These are phyloP conservation scores for Amiota communis DNA, from an alignment of 2,888 invertebrate species.

Conservation along the genomic window DNA sequence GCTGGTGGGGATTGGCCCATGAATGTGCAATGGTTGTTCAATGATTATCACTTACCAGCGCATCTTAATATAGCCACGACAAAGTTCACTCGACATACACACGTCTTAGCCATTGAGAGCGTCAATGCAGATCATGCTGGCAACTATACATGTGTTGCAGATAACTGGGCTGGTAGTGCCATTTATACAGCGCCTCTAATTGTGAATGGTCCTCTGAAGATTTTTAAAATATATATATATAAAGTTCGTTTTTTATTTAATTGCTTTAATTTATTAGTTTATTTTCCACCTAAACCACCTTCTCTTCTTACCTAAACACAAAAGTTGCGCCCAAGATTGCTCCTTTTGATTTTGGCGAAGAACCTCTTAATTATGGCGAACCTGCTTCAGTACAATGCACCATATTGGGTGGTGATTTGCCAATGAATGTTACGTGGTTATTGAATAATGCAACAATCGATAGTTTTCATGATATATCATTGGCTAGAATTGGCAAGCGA, in stretches of 20 bases:
- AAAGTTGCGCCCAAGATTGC: slow-evolving; percentile 75
- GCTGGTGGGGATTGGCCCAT: slow-evolving; percentile 76
- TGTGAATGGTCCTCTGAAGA: slow-evolving; percentile 76
- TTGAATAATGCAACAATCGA: slow-evolving; percentile 73
- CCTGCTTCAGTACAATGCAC: slow-evolving; percentile 77
- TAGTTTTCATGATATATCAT: slow-evolving; percentile 74
- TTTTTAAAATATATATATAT: background rate
- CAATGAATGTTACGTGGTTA: slow-evolving; percentile 79
- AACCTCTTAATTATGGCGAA: slow-evolving; percentile 77
- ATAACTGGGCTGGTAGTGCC: slow-evolving; percentile 76
- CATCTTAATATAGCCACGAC: slow-evolving; percentile 73
- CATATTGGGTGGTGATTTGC: slow-evolving; percentile 79
- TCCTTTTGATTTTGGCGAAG: slow-evolving; percentile 77
- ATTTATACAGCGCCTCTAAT: slow-evolving; percentile 75
- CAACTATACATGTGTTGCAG: slow-evolving; percentile 78
- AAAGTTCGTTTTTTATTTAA: background rate
- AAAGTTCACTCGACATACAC: slow-evolving; percentile 63
- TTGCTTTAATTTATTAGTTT: slow-evolving; percentile 33
- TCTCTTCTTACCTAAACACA: background rate
- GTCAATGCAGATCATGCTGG: slow-evolving; percentile 78
- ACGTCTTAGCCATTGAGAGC: slow-evolving; percentile 78
- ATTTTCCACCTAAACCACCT: background rate
- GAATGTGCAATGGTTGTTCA: slow-evolving; percentile 76
- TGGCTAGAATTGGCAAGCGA: slow-evolving; percentile 78
- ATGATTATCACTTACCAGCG: slow-evolving; percentile 76